Percentiles rank a stretch among this genome's conserved stretches.
These are phyloP conservation scores for Callaeas wilsoni DNA, from an alignment of 2,113 vertebrate genomes.

Conservation along the genomic window DNA sequence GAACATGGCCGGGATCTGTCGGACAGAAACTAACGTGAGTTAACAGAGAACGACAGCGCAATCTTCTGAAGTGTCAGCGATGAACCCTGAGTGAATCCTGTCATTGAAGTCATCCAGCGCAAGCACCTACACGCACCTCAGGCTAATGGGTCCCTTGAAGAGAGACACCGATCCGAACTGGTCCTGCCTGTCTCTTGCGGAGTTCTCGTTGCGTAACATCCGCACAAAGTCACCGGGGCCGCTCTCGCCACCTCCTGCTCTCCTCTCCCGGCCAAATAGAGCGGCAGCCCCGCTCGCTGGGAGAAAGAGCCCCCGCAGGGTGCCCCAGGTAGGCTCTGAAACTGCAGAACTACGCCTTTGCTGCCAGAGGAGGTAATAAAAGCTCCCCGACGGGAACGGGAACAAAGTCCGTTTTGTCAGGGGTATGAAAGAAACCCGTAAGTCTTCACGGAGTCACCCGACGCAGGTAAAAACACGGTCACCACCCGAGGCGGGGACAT, in stretches of 20 bases:
- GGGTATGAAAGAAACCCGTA: fast-evolving
- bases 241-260: neutral
- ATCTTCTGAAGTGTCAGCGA: neutral
- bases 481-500: too few species aligned
- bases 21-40: neutral
- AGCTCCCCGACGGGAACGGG: neutral
- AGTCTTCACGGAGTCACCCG: neutral
- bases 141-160: neutral
- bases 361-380: neutral
- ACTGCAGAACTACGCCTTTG: fast-evolving
- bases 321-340: neutral
- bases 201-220: neutral
- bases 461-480: fast-evolving
- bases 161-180: neutral
- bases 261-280: neutral
- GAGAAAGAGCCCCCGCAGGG: fast-evolving
- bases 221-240: neutral
- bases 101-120: neutral
- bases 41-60: neutral
- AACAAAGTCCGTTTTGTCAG: neutral
- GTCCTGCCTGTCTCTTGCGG: neutral
- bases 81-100: neutral
- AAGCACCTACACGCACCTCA: neutral
- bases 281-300: neutral
- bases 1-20: slow-evolving; percentile 75